Evolutionary conservation across 2,888 invertebrate genomes (phyloP).

Genomic region (Argyra leucocephala): DNA sequence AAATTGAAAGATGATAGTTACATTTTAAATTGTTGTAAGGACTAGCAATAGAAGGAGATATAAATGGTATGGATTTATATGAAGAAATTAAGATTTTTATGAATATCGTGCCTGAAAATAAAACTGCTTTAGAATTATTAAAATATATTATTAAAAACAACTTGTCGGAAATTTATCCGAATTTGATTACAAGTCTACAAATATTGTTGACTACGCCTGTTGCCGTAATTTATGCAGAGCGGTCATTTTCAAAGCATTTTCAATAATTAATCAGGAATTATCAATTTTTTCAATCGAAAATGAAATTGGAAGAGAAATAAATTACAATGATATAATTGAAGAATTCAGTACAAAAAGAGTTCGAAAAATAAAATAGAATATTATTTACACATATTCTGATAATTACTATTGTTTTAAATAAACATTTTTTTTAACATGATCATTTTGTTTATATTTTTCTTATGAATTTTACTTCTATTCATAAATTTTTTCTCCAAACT

Average conservation of each 20-base stretch:
- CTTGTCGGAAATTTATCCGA: conserved; percentile 12
- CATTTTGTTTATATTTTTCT: no score
- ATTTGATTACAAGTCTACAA: conserved; percentile 13
- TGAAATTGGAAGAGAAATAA: conserved; percentile 27
- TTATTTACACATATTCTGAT: no score
- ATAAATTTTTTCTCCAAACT: conserved; percentile 11
- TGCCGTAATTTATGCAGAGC: conserved; percentile 14
- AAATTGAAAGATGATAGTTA: conserved; percentile 9
- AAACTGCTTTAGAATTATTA: conserved; percentile 9
- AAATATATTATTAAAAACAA: conserved; percentile 11
- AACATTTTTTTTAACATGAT: no score
- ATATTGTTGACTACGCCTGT: conserved; percentile 17
- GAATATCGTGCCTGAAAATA: conserved; percentile 8
- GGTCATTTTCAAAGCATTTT: conserved; percentile 15
- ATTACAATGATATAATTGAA: conserved; percentile 27
- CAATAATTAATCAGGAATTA: no score
- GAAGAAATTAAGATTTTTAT: conserved; percentile 10
- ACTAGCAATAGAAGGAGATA: conserved; percentile 9
- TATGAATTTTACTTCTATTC: no score
- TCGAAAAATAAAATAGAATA: conserved; percentile 27
- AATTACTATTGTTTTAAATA: no score
- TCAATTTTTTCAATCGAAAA: conserved; percentile 31
- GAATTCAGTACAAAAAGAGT: conserved; percentile 27
- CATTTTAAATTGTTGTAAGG: conserved; percentile 10
- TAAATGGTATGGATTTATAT: conserved; percentile 9